Evolutionary conservation across 2,888 invertebrate species (phyloP).

Genomic region (Xestia rhomboidea): DNA sequence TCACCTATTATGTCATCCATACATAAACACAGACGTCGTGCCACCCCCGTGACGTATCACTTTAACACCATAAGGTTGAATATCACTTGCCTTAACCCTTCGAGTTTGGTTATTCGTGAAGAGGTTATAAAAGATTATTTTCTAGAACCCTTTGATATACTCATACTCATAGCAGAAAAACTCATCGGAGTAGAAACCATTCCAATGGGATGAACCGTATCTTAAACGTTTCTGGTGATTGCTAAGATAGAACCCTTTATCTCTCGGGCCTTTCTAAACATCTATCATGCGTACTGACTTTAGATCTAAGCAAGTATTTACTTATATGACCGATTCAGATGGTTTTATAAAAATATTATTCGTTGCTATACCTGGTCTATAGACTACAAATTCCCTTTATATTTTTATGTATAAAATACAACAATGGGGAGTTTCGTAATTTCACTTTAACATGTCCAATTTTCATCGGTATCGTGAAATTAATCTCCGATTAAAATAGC

Average conservation of each 20-base stretch:
- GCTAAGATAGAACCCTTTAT: conserved; percentile 16
- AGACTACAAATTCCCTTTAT: background rate
- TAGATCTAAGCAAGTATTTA: background rate
- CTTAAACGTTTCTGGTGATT: conserved; percentile 2
- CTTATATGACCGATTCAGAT: background rate
- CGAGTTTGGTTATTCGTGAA: background rate
- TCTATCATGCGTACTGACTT: conserved; percentile 6
- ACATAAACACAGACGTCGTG: background rate
- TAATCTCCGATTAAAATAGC: background rate
- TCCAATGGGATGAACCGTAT: conserved; percentile 3
- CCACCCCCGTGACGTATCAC: background rate
- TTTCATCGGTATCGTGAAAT: background rate
- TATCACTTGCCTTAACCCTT: background rate
- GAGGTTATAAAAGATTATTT: conserved; percentile 10
- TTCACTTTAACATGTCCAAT: background rate
- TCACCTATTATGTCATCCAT: background rate
- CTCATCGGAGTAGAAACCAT: conserved; percentile 16
- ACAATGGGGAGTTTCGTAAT: background rate
- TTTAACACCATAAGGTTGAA: background rate
- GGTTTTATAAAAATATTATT: background rate
- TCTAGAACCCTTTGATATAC: conserved; percentile 10
- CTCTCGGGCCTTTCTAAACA: background rate
- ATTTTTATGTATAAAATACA: background rate
- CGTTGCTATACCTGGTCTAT: too few relatives aligned
- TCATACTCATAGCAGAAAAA: background rate